Percentiles rank a stretch among this genome's conserved stretches.
These are phyloP conservation scores for Phylloscopus trochilus DNA, from an alignment of 2,113 vertebrate species.

Conservation along the genomic window DNA sequence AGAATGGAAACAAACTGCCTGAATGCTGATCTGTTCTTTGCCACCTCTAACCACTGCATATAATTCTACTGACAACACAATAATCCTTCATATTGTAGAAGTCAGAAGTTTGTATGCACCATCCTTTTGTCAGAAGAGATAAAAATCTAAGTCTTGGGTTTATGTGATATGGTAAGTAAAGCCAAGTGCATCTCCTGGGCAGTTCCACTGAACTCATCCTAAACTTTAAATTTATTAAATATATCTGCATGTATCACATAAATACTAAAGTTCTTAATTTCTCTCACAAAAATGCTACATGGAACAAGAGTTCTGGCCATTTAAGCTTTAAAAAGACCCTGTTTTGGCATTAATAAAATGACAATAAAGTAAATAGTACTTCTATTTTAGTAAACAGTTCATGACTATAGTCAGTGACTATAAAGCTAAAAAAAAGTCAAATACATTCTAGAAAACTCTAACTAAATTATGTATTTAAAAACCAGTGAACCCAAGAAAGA, in stretches of 20 bases:
- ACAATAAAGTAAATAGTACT: background rate
- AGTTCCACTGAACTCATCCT: background rate
- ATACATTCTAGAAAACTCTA: background rate
- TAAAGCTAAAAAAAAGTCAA: background rate
- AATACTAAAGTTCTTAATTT: background rate
- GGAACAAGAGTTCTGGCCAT: background rate
- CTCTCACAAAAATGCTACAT: background rate
- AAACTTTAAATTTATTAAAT: background rate
- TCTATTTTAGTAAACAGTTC: background rate
- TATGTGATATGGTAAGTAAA: background rate
- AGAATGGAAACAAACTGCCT: background rate
- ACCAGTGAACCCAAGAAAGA: background rate
- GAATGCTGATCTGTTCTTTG: background rate
- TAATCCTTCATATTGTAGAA: background rate
- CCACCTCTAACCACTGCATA: background rate
- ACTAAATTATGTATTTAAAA: background rate
- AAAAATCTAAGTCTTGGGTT: background rate
- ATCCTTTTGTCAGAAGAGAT: background rate
- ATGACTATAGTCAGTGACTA: background rate
- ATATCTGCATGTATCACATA: background rate
- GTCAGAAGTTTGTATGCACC: background rate
- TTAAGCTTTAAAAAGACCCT: background rate
- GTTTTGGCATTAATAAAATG: background rate
- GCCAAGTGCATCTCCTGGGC: background rate
- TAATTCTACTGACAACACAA: background rate